phyloP scores from a whole-genome alignment of 2,888 invertebrate genomes.

The Cheilosia vernalis region DNA sequence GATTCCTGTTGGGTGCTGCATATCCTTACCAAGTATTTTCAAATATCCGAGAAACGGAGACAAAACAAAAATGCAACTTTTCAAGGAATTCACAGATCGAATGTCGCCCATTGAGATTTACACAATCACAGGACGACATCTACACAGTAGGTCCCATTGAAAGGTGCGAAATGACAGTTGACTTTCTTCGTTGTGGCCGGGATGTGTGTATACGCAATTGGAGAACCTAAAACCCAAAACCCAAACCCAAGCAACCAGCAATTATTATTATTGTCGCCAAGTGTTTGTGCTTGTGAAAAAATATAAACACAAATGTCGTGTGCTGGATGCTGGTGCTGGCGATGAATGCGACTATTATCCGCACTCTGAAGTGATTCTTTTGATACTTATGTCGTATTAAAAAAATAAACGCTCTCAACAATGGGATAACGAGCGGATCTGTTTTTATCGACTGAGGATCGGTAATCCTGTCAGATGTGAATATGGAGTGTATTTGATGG shows the following conservation, averaged over 20 bases:
- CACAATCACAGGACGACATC: conserved; percentile 65
- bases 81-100: conserved; percentile 68
- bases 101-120: conserved; percentile 73
- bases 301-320: conserved; percentile 70
- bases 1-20: conserved; percentile 58
- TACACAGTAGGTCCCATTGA: conserved; percentile 73
- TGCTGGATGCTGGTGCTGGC: conserved; percentile 60
- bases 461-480: conserved; percentile 36
- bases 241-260: neutral
- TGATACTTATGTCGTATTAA: conserved; percentile 71
- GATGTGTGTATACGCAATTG: conserved; percentile 36
- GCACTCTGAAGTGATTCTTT: conserved; percentile 69
- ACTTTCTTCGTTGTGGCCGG: conserved; percentile 55
- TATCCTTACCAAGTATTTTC: conserved; percentile 55
- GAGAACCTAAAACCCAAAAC: conserved; percentile 19
- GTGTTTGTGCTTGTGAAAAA: conserved; percentile 43
- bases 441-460: conserved; percentile 61
- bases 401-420: conserved; percentile 68
- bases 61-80: conserved; percentile 61
- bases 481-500: neutral
- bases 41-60: conserved; percentile 55
- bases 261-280: conserved; percentile 15
- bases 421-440: conserved; percentile 56
- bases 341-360: conserved; percentile 65
- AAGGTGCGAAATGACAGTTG: conserved; percentile 74